Base-by-base conservation (phyloP, 2,113 vertebrate genomes). In the Onychostruthus taczanowskii region DNA sequence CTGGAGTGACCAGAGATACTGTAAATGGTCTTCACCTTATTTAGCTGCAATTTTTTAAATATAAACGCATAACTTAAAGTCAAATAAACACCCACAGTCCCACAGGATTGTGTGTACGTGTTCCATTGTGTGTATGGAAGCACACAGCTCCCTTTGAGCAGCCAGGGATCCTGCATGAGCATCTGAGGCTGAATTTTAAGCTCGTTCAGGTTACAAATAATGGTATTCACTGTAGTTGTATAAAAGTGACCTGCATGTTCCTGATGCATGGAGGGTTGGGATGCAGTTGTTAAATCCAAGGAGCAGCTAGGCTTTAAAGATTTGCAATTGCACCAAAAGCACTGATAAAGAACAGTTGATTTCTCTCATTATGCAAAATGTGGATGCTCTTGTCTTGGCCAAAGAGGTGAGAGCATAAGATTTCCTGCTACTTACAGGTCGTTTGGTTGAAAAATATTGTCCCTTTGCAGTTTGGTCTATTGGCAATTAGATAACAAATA, bases 401-500 rank as follows among this genome's bases (percentile, higher is more conserved):
- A 59, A 93, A 96, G 88, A 86, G 79, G 85, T 81, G 83, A 92
- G 56, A 82, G 70, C 67, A 44, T 87, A 96, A 95, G 95, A 96
- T 96, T 97, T 95, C 88, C 66, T 95, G 93, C 93, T 96, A 93
- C 84, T 96, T 94, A 92, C 83, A 94, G 85, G 95, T 95, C 94
- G 31, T 97, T 96, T 94, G 53, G 95, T 77, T 97, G 94, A 97
- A 96, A 96, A 97, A 97, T 94, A 91, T 83, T 56, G 62, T 94
- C 88, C 81, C 89, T 93, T 93, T 91, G 95, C 88, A 87, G 96
- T 88, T 91, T 35, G 7, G 96, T 95, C 93, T 96, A 97, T 96
- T 96, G 96, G 94, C 95, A 97, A 97, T 96, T 97, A 97, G 95
- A 96, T 96, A 96, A 96, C 95, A 96, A 97, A 97, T 89, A 97